Evolutionary conservation across 2,113 vertebrate genomes (phyloP).

Genomic region (Cyanistes caeruleus): DNA sequence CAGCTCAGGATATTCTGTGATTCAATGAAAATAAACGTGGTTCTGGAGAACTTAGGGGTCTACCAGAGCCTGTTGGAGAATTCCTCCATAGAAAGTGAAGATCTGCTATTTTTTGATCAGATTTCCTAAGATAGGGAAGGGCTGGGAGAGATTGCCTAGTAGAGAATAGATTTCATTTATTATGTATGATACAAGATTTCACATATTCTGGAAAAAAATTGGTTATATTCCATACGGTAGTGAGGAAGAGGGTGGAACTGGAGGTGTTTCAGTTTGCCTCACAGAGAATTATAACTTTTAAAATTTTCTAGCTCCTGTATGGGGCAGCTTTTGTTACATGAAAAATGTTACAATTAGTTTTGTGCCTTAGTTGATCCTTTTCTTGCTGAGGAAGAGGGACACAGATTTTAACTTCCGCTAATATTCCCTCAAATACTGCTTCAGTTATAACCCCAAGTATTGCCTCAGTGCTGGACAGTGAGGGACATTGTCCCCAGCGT

Average conservation of each 20-base stretch:
- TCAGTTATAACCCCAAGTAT: neutral
- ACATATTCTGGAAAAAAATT: neutral
- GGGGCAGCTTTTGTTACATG: neutral
- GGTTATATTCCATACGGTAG: neutral
- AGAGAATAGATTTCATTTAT: neutral
- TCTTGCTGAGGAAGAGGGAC: neutral
- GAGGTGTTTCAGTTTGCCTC: neutral
- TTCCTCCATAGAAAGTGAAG: neutral
- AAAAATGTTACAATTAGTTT: neutral
- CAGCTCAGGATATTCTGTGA: neutral
- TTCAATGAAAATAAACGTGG: neutral
- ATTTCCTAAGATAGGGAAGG: neutral
- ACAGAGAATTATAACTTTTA: neutral
- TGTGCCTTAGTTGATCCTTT: neutral
- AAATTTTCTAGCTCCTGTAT: neutral
- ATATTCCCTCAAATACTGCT: neutral
- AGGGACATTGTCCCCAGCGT: rapidly evolving
- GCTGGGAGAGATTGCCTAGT: neutral
- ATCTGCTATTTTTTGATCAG: neutral
- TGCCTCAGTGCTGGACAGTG: neutral
- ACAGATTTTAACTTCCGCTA: neutral
- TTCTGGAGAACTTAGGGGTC: neutral
- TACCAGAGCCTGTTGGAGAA: neutral
- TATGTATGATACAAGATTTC: neutral
- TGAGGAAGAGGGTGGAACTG: neutral